These are phyloP conservation scores for Blastobasis lacticolella DNA, from an alignment of 2,888 invertebrate genomes.

Conservation along the genomic window DNA sequence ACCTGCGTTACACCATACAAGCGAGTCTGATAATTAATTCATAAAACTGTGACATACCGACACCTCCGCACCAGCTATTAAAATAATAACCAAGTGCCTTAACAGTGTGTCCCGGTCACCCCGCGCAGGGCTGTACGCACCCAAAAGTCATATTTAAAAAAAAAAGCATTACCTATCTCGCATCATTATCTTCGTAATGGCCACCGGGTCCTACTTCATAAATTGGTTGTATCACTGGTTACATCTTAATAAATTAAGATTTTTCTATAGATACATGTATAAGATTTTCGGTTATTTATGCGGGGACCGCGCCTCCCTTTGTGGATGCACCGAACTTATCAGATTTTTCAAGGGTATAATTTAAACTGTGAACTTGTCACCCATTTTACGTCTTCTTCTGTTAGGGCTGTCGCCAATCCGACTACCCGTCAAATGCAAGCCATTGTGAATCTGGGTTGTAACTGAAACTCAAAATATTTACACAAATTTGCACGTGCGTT, in stretches of 20 bases:
- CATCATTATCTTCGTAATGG: conserved; percentile 48
- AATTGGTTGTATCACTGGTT: conserved; percentile 48
- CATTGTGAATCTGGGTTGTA: no score
- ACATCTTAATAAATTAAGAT: conserved; percentile 67
- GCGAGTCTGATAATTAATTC: conserved; percentile 8
- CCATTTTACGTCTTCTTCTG: conserved; percentile 25
- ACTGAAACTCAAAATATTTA: no score
- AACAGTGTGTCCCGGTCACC: conserved; percentile 8
- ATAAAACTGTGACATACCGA: conserved; percentile 9
- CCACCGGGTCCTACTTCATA: conserved; percentile 40
- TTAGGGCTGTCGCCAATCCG: conserved; percentile 25
- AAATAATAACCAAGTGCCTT: conserved; percentile 7
- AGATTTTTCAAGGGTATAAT: conserved; percentile 52
- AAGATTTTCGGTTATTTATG: conserved; percentile 61
- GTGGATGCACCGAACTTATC: conserved; percentile 43
- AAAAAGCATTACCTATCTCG: conserved; percentile 31
- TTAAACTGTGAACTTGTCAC: conserved; percentile 53
- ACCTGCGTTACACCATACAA: conserved; percentile 1
- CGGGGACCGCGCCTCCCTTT: conserved; percentile 32
- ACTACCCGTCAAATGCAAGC: not conserved
- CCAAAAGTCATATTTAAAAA: conserved; percentile 11
- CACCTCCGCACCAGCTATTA: conserved; percentile 6
- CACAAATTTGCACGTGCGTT: no score
- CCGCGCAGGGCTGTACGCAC: conserved; percentile 14
- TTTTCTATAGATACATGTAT: conserved; percentile 43